These are phyloP conservation scores for Oryzias sinensis DNA, from an alignment of 2,797 vertebrate genomes.

Conservation along the genomic window DNA sequence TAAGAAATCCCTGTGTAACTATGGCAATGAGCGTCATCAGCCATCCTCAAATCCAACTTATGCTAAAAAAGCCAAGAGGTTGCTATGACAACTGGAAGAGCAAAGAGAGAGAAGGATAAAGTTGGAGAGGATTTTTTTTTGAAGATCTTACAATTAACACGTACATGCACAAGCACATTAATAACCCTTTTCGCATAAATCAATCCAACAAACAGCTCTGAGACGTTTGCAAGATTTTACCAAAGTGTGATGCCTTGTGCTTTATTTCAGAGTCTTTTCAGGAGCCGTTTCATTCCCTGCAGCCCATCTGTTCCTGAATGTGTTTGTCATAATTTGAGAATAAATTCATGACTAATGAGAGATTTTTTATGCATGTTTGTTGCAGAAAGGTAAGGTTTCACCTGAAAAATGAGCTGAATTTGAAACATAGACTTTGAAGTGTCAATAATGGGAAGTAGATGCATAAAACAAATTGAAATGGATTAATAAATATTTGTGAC, in stretches of 20 bases:
- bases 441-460: no score
- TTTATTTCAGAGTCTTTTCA: neutral
- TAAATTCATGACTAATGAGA: slow-evolving; percentile 14
- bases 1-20: slow-evolving; percentile 50
- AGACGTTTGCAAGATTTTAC: neutral
- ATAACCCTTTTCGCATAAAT: neutral
- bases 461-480: no score
- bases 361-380: neutral
- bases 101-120: slow-evolving; percentile 35
- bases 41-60: slow-evolving; percentile 47
- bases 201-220: neutral
- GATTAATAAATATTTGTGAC: no score
- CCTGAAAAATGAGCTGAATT: neutral
- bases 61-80: slow-evolving; percentile 65
- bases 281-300: neutral
- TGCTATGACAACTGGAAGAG: slow-evolving; percentile 67
- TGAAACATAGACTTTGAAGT: no score
- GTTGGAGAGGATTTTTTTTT: slow-evolving; percentile 30
- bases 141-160: neutral
- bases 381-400: neutral
- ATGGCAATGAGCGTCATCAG: slow-evolving; percentile 58
- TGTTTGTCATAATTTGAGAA: slow-evolving; percentile 27
- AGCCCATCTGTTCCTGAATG: slow-evolving; percentile 6
- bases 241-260: neutral
- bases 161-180: neutral